Base-by-base conservation (phyloP, 2,888 invertebrate species). In the Deilephila elpenor region DNA sequence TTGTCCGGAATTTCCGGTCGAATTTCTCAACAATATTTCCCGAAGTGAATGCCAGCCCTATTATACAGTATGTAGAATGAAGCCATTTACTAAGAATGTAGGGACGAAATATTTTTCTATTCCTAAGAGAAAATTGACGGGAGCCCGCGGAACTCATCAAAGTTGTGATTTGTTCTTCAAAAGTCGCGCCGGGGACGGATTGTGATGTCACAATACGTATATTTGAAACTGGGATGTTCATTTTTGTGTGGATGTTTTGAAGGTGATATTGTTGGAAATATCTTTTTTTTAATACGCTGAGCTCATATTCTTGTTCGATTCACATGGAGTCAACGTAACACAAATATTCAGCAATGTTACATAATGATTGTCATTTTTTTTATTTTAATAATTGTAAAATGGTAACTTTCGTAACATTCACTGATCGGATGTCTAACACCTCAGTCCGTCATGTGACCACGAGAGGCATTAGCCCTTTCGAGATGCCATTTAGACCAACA, bases 91-190 rank as follows among this genome's bases (percentile, higher is more conserved):
- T 73, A 75, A 71, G 53, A 67, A 20, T 56, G 44, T 70, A n/a
- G 25, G 59, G 29, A 44, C 62, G 71, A 75, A 71, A 77, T 75
- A 77, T 78, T 79, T 75, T 76, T 79, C 74, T 75, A 77, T 79
- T 77, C 75, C 76, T 75, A 51, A 71, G 53, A 74, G 75, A 83
- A 82, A 81, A 82, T 83, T 80, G 80, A 78, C 78, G 75, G 70
- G 75, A 71, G 76, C 77, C 73, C 73, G 62, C 73, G 72, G 79
- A 88, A 86, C 84, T 88, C 86, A 85, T 87, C 86, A 84, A 88
- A 88, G 75, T 89, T 88, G 81, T 82, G 86, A 87, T 87, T 88
- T 85, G 83, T 89, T 88, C 81, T 80, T 44, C 67, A 8, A 78
- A 56, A 79, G 76, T 71, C 73, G 74, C 72, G 71, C 62, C 72